Percentiles rank a stretch among this genome's conserved stretches.
Evolutionary conservation across 1,140 invertebrate species (phyloP).

Genomic region (Nylanderia fulva): DNA sequence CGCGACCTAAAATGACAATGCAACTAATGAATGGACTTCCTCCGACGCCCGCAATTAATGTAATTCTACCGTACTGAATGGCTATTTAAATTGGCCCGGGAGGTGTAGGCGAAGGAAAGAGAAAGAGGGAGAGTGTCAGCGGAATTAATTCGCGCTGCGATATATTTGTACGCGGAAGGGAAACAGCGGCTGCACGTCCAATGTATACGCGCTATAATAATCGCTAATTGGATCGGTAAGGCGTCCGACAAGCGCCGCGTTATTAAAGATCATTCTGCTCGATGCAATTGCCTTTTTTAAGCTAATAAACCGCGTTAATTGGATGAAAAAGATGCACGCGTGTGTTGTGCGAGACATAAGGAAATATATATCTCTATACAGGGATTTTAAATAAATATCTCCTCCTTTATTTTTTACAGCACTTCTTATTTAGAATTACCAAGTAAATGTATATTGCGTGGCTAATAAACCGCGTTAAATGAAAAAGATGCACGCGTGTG

Average conservation of each 20-base stretch:
- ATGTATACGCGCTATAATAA: conserved; percentile 29
- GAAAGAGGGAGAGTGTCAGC: neutral
- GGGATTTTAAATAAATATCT: no score
- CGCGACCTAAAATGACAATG: conserved; percentile 71
- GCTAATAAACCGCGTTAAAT: neutral
- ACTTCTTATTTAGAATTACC: no score
- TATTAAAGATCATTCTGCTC: neutral
- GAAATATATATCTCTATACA: no score
- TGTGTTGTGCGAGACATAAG: neutral
- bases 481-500: neutral
- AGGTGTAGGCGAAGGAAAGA: conserved; percentile 29
- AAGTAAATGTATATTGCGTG: no score
- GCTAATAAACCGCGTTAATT: neutral
- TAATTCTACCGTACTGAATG: conserved; percentile 70
- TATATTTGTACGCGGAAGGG: conserved; percentile 16
- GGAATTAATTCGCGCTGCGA: conserved; percentile 56
- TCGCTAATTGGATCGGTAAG: conserved; percentile 46
- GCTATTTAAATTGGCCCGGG: conserved; percentile 70
- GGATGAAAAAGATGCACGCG: neutral
- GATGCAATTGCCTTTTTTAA: neutral
- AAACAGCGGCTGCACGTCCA: conserved; percentile 29
- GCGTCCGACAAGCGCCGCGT: conserved; percentile 6
- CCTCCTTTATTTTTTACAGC: no score
- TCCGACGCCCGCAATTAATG: conserved; percentile 73
- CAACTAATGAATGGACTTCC: conserved; percentile 75